Conservation (phyloP, 2,797 vertebrate species). For the Rhynchotus rufescens region DNA sequence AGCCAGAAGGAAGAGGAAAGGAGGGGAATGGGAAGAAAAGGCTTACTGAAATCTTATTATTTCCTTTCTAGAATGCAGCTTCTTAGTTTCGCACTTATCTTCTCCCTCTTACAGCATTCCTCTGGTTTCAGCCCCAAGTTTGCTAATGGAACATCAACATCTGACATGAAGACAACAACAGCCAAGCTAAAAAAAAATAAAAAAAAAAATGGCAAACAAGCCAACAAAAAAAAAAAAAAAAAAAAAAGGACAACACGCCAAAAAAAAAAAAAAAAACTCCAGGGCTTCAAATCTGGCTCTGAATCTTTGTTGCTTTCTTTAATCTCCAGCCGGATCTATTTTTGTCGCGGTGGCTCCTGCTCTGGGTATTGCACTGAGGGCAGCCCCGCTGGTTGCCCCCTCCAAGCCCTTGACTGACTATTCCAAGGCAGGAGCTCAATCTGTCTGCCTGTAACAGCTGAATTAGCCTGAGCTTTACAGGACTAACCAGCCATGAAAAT, state of each 20-base stretch:
- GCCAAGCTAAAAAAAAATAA: not conserved
- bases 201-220: not conserved
- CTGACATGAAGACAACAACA: accelerated
- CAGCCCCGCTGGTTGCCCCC: not conserved
- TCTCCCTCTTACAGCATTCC: not conserved
- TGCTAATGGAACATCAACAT: not conserved
- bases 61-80: not conserved
- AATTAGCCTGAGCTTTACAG: conserved; percentile 9
- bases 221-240: not conserved
- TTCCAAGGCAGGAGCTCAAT: not conserved
- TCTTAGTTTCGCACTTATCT: not conserved
- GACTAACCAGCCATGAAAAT: conserved; percentile 54
- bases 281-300: not conserved
- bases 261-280: not conserved
- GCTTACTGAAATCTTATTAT: not conserved
- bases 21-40: not conserved
- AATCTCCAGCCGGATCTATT: not conserved
- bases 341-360: not conserved
- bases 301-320: not conserved
- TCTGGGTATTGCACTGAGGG: accelerated
- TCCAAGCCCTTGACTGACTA: not conserved
- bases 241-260: not conserved
- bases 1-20: not conserved
- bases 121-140: not conserved
- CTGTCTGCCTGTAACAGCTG: not conserved